Evolutionary conservation across 92 coral and sea anemone genomes (phyloP).

Genomic region (Epizoanthus rinbou): DNA sequence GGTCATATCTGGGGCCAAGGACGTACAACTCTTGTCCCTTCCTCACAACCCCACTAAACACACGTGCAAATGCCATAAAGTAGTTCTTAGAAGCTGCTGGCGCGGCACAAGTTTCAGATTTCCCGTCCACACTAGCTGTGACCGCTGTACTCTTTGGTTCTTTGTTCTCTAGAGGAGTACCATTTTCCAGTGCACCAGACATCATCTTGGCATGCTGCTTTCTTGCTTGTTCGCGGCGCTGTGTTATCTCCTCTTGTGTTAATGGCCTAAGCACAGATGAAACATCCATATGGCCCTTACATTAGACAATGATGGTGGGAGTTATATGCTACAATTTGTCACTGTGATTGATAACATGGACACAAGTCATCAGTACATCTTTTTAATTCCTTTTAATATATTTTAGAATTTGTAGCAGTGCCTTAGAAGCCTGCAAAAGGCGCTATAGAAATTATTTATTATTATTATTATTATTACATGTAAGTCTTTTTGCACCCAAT

Average conservation of each 20-base stretch:
- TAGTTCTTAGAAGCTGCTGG: conserved; percentile 64
- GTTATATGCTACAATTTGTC: too few species aligned
- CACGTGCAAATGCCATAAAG: conserved; percentile 92
- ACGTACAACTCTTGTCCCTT: conserved; percentile 87
- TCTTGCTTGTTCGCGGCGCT: conserved; percentile 94
- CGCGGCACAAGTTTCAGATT: not conserved
- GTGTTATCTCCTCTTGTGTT: conserved; percentile 90
- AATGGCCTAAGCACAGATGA: conserved; percentile 65
- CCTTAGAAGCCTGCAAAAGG: too few species aligned
- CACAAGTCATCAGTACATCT: not conserved
- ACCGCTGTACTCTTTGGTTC: conserved; percentile 9
- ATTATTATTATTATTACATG: too few species aligned
- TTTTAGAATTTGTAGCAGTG: too few species aligned
- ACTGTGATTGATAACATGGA: not conserved
- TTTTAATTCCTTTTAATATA: too few species aligned
- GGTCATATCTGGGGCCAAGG: conserved; percentile 93
- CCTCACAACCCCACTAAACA: conserved; percentile 87
- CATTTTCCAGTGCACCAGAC: conserved; percentile 42
- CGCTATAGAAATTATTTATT: too few species aligned
- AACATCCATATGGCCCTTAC: not conserved
- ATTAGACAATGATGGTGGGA: not conserved
- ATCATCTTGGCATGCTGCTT: conserved; percentile 83
- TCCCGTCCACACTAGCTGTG: not conserved
- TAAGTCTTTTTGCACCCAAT: not conserved
- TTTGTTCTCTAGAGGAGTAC: conserved; percentile 37